Conservation (phyloP, 2,888 invertebrate species). For the Busseola fusca region DNA sequence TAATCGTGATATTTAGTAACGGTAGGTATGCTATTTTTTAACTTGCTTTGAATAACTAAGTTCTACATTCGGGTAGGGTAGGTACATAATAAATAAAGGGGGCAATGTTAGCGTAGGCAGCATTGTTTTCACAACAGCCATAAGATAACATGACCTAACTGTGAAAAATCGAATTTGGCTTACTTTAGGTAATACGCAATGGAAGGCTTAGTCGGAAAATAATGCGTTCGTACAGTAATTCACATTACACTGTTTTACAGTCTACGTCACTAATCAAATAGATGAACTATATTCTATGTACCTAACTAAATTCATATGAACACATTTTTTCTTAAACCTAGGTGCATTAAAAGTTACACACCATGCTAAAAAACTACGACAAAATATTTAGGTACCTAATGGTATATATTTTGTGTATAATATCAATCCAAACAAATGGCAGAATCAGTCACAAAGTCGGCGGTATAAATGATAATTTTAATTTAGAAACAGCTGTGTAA, state of each 20-base stretch:
- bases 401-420: constrained; percentile 64
- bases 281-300: constrained; percentile 82
- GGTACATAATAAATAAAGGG: constrained; percentile 46
- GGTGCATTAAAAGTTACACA: constrained; percentile 81
- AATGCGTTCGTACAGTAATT: constrained; percentile 64
- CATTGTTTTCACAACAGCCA: constrained; percentile 56
- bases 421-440: constrained; percentile 61
- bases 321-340: constrained; percentile 87
- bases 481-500: constrained; percentile 1
- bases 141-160: constrained; percentile 38
- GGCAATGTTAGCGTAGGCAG: constrained; percentile 45
- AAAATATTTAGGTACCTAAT: constrained; percentile 66
- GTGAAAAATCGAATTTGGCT: constrained; percentile 58
- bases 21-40: constrained; percentile 63
- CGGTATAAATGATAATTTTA: constrained; percentile 35
- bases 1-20: constrained; percentile 75
- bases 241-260: constrained; percentile 85
- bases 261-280: constrained; percentile 79
- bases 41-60: constrained; percentile 53
- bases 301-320: constrained; percentile 88
- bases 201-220: constrained; percentile 61
- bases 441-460: constrained; percentile 61
- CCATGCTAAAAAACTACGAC: constrained; percentile 76
- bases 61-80: constrained; percentile 48
- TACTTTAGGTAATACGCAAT: constrained; percentile 61